Base-by-base conservation (phyloP, 2,888 invertebrate genomes). In the Tigriopus californicus region DNA sequence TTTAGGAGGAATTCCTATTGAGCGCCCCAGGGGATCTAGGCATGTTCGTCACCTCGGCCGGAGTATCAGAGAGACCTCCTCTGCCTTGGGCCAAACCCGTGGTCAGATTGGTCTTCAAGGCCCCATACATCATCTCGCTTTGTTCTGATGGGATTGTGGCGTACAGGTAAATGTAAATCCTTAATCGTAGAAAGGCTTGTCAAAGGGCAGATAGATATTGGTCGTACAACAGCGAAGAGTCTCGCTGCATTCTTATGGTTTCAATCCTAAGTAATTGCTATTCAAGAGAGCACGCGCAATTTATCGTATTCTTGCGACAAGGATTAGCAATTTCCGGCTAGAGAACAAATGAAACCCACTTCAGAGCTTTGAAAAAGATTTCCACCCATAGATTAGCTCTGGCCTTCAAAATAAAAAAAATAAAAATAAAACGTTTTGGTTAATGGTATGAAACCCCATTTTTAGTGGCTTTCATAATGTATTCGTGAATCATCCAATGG, bases 51-150 rank as follows among this genome's bases (percentile, higher is more conserved):
- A 74, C 72, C 4, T 69, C 72, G 1, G 72, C 70, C 10, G 76
- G 76, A 3, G 72, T 73, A 18, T 75, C 75, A 3, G 73, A 73
- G 62, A 67, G 76, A 15, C 76, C 77, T n/a, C 77, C 77, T 1
- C 67, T 77, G 53, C 72, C 73, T 61, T 76, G 75, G 75, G 70
- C 64, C 65, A 71, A 70, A 46, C 67, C 67, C 62, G 64, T 73
- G 3, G 49, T 66, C 47, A 64, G 67, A 41, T 67, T 74, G 10
- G 69, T 70, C 20, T 73, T 70, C 63, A 66, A 67, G 12, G 72
- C 74, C 66, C 75, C 75, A 6, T 75, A 74, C 64, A 68, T 74
- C 41, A 64, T 75, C 18, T 71, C 72, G 54, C 66, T 75, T 62
- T 71, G 71, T 64, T 68, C 71, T 61, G 70, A 73, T 62, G 70